phyloP scores from a whole-genome alignment of 2,888 invertebrate genomes.

The Hedya salicella region DNA sequence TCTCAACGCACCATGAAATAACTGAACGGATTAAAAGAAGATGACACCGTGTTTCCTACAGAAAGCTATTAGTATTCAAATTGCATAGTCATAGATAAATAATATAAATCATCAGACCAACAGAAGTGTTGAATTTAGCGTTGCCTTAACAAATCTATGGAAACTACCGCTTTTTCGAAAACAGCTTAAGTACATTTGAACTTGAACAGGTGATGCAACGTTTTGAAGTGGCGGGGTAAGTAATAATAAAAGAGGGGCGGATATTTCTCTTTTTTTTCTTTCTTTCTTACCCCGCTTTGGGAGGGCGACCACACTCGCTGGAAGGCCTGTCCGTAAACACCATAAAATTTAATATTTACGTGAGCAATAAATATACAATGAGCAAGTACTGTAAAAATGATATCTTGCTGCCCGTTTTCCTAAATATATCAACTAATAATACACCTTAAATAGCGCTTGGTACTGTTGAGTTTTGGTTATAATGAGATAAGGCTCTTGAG shows the following conservation, averaged over 20 bases:
- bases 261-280: slow-evolving; percentile 61
- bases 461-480: slow-evolving; percentile 51
- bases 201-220: slow-evolving; percentile 3
- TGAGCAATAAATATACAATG: slow-evolving; percentile 78
- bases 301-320: slow-evolving; percentile 79
- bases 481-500: slow-evolving; percentile 39
- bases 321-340: slow-evolving; percentile 77
- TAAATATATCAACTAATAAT: slow-evolving; percentile 36
- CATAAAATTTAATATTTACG: slow-evolving; percentile 83
- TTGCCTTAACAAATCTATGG: slow-evolving; percentile 66
- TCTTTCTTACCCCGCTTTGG: slow-evolving; percentile 63
- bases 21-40: slow-evolving; percentile 69
- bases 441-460: slow-evolving; percentile 40
- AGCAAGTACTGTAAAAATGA: slow-evolving; percentile 73
- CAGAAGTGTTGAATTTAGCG: slow-evolving; percentile 78
- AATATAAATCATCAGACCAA: slow-evolving; percentile 75
- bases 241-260: slow-evolving; percentile 57
- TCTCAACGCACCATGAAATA: slow-evolving; percentile 72
- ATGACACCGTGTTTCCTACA: slow-evolving; percentile 75
- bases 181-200: slow-evolving; percentile 18
- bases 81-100: slow-evolving; percentile 75
- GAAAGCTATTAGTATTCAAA: slow-evolving; percentile 42
- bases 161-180: slow-evolving; percentile 41
- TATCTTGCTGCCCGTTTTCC: slow-evolving; percentile 60
- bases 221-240: slow-evolving; percentile 10